Percentiles rank a stretch among this genome's conserved stretches.
phyloP scores from a whole-genome alignment of 1,140 invertebrate genomes.

The Bathynomus jamesi region DNA sequence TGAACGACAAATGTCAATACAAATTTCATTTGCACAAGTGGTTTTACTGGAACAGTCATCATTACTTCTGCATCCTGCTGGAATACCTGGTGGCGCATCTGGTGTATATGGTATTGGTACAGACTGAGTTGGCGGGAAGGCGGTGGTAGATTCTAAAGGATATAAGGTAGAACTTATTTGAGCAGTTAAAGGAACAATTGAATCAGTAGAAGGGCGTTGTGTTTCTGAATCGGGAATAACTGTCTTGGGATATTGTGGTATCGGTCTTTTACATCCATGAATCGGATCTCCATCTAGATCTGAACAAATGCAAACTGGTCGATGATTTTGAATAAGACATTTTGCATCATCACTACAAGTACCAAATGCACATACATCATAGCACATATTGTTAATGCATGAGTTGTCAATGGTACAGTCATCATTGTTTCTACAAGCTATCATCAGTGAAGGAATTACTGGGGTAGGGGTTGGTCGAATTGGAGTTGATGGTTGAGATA shows the following conservation, averaged over 20 bases:
- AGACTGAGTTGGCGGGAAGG: constrained; percentile 6
- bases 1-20: constrained; percentile 33
- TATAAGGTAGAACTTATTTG: constrained; percentile 5
- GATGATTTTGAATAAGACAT: constrained; percentile 46
- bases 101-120: constrained; percentile 9
- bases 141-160: constrained; percentile 16
- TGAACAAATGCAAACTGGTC: constrained; percentile 40
- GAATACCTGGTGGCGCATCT: not conserved
- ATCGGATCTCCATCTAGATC: constrained; percentile 41
- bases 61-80: constrained; percentile 25
- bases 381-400: constrained; percentile 58
- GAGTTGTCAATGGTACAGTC: constrained; percentile 63
- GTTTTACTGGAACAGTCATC: constrained; percentile 39
- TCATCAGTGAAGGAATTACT: constrained; percentile 1
- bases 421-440: constrained; percentile 29
- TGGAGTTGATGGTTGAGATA: not conserved
- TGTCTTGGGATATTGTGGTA: not conserved
- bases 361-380: constrained; percentile 58
- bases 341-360: constrained; percentile 69
- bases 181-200: constrained; percentile 3
- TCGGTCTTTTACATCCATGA: constrained; percentile 7
- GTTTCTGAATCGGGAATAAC: not conserved
- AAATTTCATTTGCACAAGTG: constrained; percentile 39
- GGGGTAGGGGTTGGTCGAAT: constrained; percentile 3
- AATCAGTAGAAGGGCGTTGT: not conserved